Percentiles rank a stretch among this genome's conserved stretches.
phyloP scores from a whole-genome alignment of 1,140 invertebrate species.

The Apis florea region DNA sequence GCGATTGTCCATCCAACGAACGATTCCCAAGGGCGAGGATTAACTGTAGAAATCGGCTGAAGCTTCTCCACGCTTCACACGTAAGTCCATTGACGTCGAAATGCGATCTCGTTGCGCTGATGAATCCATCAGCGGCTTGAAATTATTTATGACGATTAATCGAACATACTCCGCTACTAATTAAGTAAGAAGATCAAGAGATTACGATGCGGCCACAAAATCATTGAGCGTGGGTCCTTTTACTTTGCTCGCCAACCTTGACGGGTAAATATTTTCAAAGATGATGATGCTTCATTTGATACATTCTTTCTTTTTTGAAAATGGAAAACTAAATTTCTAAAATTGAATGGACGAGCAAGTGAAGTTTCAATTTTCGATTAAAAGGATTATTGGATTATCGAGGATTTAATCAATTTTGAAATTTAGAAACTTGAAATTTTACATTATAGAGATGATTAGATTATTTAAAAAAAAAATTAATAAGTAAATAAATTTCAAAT shows the following conservation, averaged over 20 bases:
- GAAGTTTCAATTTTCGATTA: too few relatives aligned
- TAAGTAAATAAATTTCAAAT: neutral
- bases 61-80: conserved; percentile 24
- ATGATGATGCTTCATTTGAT: neutral
- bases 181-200: conserved; percentile 69
- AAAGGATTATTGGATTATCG: too few relatives aligned
- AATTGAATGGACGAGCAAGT: too few relatives aligned
- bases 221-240: neutral
- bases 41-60: conserved; percentile 65
- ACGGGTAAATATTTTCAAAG: neutral
- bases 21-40: conserved; percentile 69
- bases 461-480: too few relatives aligned
- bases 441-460: too few relatives aligned
- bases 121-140: conserved; percentile 54
- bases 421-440: too few relatives aligned
- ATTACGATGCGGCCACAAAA: conserved; percentile 55
- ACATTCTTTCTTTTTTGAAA: too few relatives aligned
- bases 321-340: too few relatives aligned
- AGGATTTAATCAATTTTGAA: too few relatives aligned
- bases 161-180: conserved; percentile 51
- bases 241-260: neutral
- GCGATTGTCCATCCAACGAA: conserved; percentile 72
- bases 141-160: conserved; percentile 66
- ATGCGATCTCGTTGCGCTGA: conserved; percentile 10
- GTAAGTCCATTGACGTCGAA: conserved; percentile 36